Conservation (phyloP, 92 coral and sea anemone species). For the Porites cylindrica region DNA sequence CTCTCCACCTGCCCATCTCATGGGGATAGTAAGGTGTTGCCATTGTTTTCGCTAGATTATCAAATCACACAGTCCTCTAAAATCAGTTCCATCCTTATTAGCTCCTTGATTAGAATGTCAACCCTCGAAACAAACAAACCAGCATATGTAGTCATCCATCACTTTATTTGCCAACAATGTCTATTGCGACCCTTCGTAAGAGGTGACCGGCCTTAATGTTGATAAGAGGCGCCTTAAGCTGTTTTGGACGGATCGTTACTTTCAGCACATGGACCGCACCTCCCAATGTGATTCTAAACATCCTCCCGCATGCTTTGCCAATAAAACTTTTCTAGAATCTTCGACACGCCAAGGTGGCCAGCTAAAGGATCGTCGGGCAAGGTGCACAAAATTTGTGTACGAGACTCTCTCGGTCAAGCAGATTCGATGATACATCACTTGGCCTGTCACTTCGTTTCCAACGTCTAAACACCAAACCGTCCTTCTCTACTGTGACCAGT, state of each 20-base stretch:
- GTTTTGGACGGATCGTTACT: conserved; percentile 38
- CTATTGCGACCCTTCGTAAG: background rate
- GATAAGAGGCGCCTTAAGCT: conserved; percentile 19
- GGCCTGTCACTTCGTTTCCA: conserved; percentile 35
- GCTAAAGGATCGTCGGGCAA: conserved; percentile 58
- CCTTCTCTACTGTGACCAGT: no score
- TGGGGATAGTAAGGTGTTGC: conserved; percentile 28
- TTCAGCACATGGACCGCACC: conserved; percentile 63
- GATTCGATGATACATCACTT: conserved; percentile 18
- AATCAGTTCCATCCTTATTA: no score
- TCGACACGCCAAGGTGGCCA: conserved; percentile 67
- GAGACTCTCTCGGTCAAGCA: conserved; percentile 41
- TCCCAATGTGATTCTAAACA: conserved; percentile 40
- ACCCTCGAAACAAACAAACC: no score
- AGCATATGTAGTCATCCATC: no score
- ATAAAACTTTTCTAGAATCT: conserved; percentile 2
- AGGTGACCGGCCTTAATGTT: conserved; percentile 46
- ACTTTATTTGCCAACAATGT: no score
- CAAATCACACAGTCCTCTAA: no score
- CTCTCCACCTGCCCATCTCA: background rate
- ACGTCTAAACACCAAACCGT: no score
- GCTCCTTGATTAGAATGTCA: no score
- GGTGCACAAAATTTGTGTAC: conserved; percentile 13
- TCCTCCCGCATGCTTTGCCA: conserved; percentile 52
- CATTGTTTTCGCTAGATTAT: no score